These are phyloP conservation scores for Drosophila vallismaia DNA, from an alignment of 2,888 invertebrate genomes.

Conservation along the genomic window DNA sequence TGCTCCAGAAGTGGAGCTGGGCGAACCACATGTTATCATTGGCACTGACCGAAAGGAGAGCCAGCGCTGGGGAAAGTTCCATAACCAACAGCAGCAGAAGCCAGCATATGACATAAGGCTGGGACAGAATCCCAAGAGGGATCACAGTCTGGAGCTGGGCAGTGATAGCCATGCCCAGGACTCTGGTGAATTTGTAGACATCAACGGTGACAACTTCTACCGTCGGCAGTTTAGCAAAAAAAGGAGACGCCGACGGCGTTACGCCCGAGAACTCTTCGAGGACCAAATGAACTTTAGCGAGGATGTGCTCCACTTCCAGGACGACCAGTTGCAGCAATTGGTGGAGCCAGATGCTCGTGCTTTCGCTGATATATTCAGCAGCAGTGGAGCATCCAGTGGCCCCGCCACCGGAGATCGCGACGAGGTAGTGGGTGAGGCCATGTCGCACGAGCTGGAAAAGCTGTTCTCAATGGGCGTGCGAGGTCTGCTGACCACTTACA, in stretches of 20 bases:
- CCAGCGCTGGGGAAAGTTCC: conserved; percentile 65
- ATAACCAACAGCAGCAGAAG: conserved; percentile 31
- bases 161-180: conserved; percentile 51
- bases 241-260: conserved; percentile 60
- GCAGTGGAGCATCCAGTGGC: conserved; percentile 19
- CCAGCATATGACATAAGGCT: conserved; percentile 76
- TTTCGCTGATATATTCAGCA: conserved; percentile 80
- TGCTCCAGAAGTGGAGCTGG: conserved; percentile 57
- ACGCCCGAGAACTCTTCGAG: conserved; percentile 19
- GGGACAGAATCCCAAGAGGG: conserved; percentile 57
- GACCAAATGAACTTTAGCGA: conserved; percentile 79
- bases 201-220: conserved; percentile 68
- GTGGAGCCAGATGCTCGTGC: conserved; percentile 82
- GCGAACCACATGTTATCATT: conserved; percentile 71
- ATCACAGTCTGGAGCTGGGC: conserved; percentile 53
- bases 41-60: conserved; percentile 50
- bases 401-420: conserved; percentile 78
- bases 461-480: conserved; percentile 93
- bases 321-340: conserved; percentile 76
- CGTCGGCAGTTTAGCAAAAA: conserved; percentile 58
- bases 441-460: conserved; percentile 92
- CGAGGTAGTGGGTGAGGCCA: conserved; percentile 86
- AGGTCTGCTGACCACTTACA: conserved; percentile 91
- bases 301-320: conserved; percentile 78
- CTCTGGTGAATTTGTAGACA: conserved; percentile 57